Evolutionary conservation across 2,888 invertebrate genomes (phyloP), one percentile per base, ranked within the genome.

Genomic region (Athalia rosae): DNA sequence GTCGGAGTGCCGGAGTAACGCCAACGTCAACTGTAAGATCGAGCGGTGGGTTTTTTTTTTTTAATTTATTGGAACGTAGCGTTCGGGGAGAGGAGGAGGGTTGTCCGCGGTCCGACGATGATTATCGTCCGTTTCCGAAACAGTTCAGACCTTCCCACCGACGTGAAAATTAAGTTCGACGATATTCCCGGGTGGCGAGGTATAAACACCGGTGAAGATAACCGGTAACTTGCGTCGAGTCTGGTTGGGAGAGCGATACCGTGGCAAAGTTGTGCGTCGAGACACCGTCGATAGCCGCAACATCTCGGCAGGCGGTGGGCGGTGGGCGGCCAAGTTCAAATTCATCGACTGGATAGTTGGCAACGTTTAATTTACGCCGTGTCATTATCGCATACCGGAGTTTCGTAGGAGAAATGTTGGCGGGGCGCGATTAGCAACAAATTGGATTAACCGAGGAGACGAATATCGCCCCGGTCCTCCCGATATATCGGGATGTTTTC

Each of bases 1-100:
- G 92, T 84, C 95, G 92, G 80, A 97, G 91, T 76, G 95, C 96
- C 63, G 97, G 95, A 47, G 95, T 96, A 47, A 97, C 93, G 83
- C 96, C 97, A 85, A 94, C 95, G 85, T 93, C 93, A 84, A 87
- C 89, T 89, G 83, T 76, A 86, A 85, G 7, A 56, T 64, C 4
- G 43, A 41, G 45, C 9, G 4, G 41, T 53, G 11, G 28, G 28
- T 28, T 28, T 28, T 28, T 28, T 28, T 28, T 28, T 28, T 28
- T 28, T 28, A 28, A 28, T 28, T 28, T 28, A 28, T 28, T 28
- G 28, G 1, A 28, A 28, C 28, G 28, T 28, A 28, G 28, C 28
- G 2, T 28, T 28, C 28, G 28, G 28, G 28, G 28, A 28, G 28
- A 15, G 28, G 15, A 15, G n/a, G n/a, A n/a, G 53, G 11, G 61